Conservation (phyloP, 2,113 vertebrate genomes). For the Sceloporus tristichus region DNA sequence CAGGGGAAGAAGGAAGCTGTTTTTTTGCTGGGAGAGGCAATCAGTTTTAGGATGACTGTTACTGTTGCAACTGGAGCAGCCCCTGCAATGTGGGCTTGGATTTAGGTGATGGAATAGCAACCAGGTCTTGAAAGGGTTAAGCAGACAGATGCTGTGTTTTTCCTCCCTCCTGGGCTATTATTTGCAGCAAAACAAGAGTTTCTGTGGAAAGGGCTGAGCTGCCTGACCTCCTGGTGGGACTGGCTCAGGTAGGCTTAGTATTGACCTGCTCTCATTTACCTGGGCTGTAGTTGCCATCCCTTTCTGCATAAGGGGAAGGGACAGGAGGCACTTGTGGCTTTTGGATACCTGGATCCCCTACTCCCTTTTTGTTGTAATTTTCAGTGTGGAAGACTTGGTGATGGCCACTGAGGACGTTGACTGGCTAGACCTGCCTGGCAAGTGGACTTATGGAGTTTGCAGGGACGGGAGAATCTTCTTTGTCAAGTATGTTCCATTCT, state of each 20-base stretch:
- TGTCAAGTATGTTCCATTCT: constrained; percentile 74
- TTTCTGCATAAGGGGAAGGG: not conserved
- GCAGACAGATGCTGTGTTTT: constrained; percentile 21
- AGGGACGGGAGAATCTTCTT: constrained; percentile 80
- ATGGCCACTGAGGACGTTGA: constrained; percentile 79
- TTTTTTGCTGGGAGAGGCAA: constrained; percentile 37
- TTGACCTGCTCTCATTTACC: accelerated
- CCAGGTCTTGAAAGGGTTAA: constrained; percentile 69
- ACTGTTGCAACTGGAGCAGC: constrained; percentile 34
- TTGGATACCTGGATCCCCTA: not conserved
- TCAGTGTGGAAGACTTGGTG: constrained; percentile 48
- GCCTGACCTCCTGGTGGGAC: constrained; percentile 40
- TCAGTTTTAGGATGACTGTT: not conserved
- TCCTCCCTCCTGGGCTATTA: constrained; percentile 50
- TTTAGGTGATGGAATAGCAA: constrained; percentile 31
- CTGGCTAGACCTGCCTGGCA: constrained; percentile 81
- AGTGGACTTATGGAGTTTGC: constrained; percentile 82
- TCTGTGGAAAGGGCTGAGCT: constrained; percentile 60
- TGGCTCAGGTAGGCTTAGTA: constrained; percentile 14
- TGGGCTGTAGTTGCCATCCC: not conserved
- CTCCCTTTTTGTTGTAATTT: not conserved
- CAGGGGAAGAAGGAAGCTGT: constrained; percentile 66
- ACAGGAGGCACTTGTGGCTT: not conserved
- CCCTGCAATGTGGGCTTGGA: constrained; percentile 19
- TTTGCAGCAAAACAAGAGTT: constrained; percentile 58